phyloP scores from a whole-genome alignment of 2,888 invertebrate genomes.

The Pyrochroa serraticornis region DNA sequence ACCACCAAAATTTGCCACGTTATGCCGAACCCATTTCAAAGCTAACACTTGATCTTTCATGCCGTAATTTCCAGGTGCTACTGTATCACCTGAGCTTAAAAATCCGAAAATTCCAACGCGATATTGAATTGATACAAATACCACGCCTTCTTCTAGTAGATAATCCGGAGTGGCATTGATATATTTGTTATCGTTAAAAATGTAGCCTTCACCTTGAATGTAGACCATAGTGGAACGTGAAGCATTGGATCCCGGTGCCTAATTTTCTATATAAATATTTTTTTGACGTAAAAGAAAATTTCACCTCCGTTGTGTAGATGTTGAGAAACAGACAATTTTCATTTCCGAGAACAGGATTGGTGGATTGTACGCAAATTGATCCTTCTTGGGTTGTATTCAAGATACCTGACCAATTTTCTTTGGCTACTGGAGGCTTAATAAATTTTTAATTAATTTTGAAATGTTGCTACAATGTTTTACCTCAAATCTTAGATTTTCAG shows the following conservation, averaged over 20 bases:
- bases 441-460: too few relatives aligned
- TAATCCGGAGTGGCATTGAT: conserved; percentile 61
- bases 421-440: too few relatives aligned
- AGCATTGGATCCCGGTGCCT: conserved; percentile 50
- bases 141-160: conserved; percentile 68
- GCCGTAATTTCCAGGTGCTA: conserved; percentile 74
- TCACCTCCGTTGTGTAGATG: conserved; percentile 62
- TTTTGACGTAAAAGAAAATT: too few relatives aligned
- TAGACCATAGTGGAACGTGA: too few relatives aligned
- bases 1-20: conserved; percentile 74
- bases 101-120: conserved; percentile 77
- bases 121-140: conserved; percentile 74
- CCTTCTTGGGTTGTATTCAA: too few relatives aligned
- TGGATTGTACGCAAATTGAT: too few relatives aligned
- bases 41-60: conserved; percentile 76
- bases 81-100: conserved; percentile 73
- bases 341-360: conserved; percentile 57
- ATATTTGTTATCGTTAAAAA: conserved; percentile 64
- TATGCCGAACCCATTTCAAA: conserved; percentile 71
- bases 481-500: conserved; percentile 28
- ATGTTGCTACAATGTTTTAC: background rate
- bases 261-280: too few relatives aligned
- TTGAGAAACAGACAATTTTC: conserved; percentile 74
- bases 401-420: too few relatives aligned
- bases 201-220: conserved; percentile 74